phyloP scores from a whole-genome alignment of 2,113 vertebrate genomes.

The Bambusicola thoracicus region DNA sequence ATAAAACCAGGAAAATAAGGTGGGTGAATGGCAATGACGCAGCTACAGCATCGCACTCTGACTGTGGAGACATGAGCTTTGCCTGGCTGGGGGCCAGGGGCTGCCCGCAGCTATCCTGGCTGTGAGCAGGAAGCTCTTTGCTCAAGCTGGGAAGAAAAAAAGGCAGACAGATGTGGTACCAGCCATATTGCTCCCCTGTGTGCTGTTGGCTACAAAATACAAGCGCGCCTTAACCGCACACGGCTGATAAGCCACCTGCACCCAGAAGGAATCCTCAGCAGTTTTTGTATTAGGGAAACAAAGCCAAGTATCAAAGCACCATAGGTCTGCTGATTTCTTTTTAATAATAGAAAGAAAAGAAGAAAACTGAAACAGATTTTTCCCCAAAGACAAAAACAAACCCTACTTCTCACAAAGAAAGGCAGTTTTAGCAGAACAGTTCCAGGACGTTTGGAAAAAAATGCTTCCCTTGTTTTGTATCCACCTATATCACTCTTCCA shows the following conservation, averaged over 20 bases:
- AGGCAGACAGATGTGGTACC: slow-evolving; percentile 52
- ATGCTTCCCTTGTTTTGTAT: neutral
- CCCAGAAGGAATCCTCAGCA: neutral
- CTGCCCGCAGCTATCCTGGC: neutral
- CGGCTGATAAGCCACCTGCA: neutral
- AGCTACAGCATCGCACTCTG: neutral
- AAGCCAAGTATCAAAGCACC: neutral
- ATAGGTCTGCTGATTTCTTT: neutral
- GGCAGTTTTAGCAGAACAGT: neutral
- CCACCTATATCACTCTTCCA: neutral
- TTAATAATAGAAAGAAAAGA: neutral
- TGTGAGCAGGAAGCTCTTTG: slow-evolving; percentile 44
- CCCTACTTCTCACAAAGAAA: neutral
- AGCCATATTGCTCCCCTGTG: slow-evolving; percentile 50
- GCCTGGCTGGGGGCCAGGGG: neutral
- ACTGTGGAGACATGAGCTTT: neutral
- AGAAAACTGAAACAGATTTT: neutral
- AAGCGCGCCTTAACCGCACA: slow-evolving; percentile 19
- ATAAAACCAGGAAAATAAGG: neutral
- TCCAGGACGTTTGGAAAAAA: neutral
- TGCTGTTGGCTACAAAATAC: slow-evolving; percentile 41
- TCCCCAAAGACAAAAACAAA: neutral
- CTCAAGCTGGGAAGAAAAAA: slow-evolving; percentile 48
- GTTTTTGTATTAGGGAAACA: neutral
- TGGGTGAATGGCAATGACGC: slow-evolving; percentile 15